Evolutionary conservation across 2,797 vertebrate genomes (phyloP), one percentile per base, ranked within the genome.

Genomic region (Tapirus indicus): DNA sequence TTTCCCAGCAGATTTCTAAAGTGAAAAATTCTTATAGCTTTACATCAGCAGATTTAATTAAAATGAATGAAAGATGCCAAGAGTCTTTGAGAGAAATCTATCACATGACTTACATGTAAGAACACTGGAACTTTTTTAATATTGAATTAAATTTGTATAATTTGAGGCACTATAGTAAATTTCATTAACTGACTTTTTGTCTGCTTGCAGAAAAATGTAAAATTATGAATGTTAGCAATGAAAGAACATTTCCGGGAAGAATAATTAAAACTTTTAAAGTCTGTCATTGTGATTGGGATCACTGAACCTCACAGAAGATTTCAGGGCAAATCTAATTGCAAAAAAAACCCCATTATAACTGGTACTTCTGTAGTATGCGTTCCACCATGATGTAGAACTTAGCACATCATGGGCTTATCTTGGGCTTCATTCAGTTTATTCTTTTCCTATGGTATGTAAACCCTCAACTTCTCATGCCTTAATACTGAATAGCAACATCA

Each of bases 21-120:
- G 98, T 99, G 91, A 99, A 99, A 98, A 99, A 99, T 98, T 99
- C 99, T 72, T 99, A 99, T 0, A 99, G 99, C 98, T 99, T 99
- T 98, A 99, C 99, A 93, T 99, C 99, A 62, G 97, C 99, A 74
- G 99, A 99, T 98, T 98, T 99, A 98, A 99, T 99, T 98, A 99
- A 99, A 99, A 99, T 99, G 99, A 99, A 99, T 97, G 99, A 99
- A 98, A 99, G 99, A 98, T 99, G 99, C 97, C 99, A 99, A 56
- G 99, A 99, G 96, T 99, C 99, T 95, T 98, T 99, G 97, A 99
- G 99, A 99, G 99, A 99, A 99, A 99, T 99, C 97, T 99, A 99
- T 98, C 99, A 99, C 97, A 99, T 99, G 99, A 99, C 99, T 92
- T 99, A 99, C 79, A 98, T 99, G 99, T 99, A 99, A 99, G 99